phyloP scores from a whole-genome alignment of 2,113 vertebrate genomes.

The Gambusia affinis region DNA sequence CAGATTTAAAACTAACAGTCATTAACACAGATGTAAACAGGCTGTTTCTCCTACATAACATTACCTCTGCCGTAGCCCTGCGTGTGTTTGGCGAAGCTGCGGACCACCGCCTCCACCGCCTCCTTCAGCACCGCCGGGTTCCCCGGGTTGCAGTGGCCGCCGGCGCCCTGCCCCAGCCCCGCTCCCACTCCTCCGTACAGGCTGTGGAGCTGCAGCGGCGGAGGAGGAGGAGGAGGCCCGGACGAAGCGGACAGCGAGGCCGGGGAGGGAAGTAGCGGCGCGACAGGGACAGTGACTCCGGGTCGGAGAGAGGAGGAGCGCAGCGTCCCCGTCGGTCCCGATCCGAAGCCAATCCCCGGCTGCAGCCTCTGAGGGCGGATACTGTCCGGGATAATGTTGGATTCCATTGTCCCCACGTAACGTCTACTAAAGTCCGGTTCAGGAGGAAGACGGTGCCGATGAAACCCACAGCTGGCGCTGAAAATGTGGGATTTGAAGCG shows the following conservation, averaged over 20 bases:
- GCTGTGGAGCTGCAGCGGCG: slow-evolving; percentile 83
- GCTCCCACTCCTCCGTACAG: slow-evolving; percentile 76
- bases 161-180: slow-evolving; percentile 75
- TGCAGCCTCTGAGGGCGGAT: slow-evolving; percentile 86
- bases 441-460: neutral
- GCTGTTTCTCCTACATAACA: neutral
- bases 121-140: slow-evolving; percentile 92
- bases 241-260: slow-evolving; percentile 71
- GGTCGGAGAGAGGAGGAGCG: slow-evolving; percentile 80
- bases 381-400: slow-evolving; percentile 84
- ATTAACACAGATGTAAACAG: neutral
- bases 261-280: slow-evolving; percentile 70
- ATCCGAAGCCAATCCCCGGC: slow-evolving; percentile 84
- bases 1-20: neutral
- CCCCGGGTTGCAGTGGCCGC: slow-evolving; percentile 78
- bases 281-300: slow-evolving; percentile 78
- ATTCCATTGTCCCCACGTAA: slow-evolving; percentile 84
- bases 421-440: slow-evolving; percentile 44
- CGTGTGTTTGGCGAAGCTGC: slow-evolving; percentile 97
- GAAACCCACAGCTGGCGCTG: slow-evolving; percentile 8
- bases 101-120: slow-evolving; percentile 94
- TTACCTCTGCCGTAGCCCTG: slow-evolving; percentile 95
- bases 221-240: slow-evolving; percentile 83
- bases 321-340: slow-evolving; percentile 76
- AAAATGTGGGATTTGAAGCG: neutral